A percentile compares a stretch with the other conserved stretches of the same genome.
These are phyloP conservation scores for Xiphorhynchus erythropygius DNA, from an alignment of 2,797 vertebrate species.

Conservation along the genomic window DNA sequence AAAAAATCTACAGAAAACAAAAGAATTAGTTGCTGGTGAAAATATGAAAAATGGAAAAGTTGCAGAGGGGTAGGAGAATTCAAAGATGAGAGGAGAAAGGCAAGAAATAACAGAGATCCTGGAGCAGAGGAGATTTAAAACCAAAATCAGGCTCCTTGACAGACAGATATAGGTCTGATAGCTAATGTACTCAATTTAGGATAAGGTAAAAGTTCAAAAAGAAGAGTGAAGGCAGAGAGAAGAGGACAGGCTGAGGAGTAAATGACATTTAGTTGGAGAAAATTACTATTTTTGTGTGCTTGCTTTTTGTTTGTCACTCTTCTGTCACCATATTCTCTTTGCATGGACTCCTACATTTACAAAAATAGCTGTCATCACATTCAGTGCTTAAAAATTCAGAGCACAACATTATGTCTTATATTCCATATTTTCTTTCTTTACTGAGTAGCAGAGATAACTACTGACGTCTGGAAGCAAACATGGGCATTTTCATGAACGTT, in stretches of 20 bases:
- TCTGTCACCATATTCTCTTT: neutral
- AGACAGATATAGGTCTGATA: neutral
- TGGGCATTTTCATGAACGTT: neutral
- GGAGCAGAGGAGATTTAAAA: neutral
- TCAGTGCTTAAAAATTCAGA: neutral
- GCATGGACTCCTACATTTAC: neutral
- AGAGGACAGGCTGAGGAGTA: neutral
- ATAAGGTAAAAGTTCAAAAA: neutral
- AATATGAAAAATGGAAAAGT: neutral
- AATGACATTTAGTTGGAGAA: neutral
- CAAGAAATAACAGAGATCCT: neutral
- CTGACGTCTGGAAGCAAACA: neutral
- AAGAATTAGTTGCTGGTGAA: neutral
- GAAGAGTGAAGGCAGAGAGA: neutral
- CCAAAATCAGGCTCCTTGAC: neutral
- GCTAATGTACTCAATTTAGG: neutral
- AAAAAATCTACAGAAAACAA: neutral
- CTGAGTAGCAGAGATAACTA: neutral
- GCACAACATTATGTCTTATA: neutral
- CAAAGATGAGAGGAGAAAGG: neutral
- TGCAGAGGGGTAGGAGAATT: neutral
- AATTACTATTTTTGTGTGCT: neutral
- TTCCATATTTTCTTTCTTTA: neutral
- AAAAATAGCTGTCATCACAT: neutral
- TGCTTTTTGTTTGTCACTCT: neutral